Percentiles rank a stretch among this genome's conserved stretches.
These are phyloP conservation scores for Mormyrus proboscirostris DNA, from an alignment of 2,797 vertebrate species.

Conservation along the genomic window DNA sequence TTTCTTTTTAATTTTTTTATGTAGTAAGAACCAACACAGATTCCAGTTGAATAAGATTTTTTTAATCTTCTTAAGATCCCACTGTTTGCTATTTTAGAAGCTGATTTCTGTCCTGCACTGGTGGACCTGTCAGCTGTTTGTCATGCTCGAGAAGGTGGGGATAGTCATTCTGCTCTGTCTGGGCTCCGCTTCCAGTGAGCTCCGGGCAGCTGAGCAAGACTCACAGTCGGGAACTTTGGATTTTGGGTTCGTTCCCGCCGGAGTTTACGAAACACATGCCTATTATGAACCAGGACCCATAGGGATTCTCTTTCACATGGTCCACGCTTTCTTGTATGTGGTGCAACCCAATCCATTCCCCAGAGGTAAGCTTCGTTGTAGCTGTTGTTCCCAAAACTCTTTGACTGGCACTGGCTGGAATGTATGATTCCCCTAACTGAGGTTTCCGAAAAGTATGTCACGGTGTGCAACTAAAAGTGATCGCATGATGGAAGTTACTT, in stretches of 20 bases:
- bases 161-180: constrained; percentile 68
- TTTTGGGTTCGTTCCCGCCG: constrained; percentile 77
- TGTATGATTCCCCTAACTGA: too few species aligned
- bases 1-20: background rate
- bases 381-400: background rate
- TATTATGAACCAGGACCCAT: constrained; percentile 66
- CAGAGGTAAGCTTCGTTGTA: constrained; percentile 55
- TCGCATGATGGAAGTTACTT: background rate
- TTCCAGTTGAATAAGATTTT: background rate
- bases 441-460: background rate
- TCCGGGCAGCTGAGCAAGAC: constrained; percentile 35
- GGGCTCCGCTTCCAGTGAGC: constrained; percentile 55
- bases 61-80: constrained; percentile 26
- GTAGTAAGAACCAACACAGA: background rate
- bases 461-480: background rate
- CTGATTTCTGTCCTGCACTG: background rate
- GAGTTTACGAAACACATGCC: constrained; percentile 73
- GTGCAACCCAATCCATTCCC: constrained; percentile 84
- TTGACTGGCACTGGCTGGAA: background rate
- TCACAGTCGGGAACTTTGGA: constrained; percentile 57
- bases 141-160: constrained; percentile 66
- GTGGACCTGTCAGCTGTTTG: constrained; percentile 44
- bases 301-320: constrained; percentile 75
- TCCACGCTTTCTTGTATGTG: constrained; percentile 73
- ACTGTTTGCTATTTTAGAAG: constrained; percentile 2